Evolutionary conservation across 2,113 vertebrate species (phyloP).

Genomic region (Lathamus discolor): DNA sequence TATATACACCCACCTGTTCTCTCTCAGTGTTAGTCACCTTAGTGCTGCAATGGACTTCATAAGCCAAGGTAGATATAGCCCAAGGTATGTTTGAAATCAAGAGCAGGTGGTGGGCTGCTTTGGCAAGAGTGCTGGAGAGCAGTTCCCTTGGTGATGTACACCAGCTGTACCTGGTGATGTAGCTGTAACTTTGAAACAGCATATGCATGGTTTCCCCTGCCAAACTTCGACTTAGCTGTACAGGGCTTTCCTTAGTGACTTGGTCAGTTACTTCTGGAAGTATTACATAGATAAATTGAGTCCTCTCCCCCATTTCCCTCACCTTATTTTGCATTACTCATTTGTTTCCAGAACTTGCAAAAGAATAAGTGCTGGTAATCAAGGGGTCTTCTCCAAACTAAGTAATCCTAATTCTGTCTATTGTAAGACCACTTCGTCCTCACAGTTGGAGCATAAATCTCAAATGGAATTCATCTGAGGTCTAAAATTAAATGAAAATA

Average conservation of each 20-base stretch:
- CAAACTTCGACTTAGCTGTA: neutral
- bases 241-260: neutral
- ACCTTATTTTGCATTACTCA: neutral
- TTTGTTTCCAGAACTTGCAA: neutral
- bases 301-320: neutral
- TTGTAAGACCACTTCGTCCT: neutral
- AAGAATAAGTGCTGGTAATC: neutral
- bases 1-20: neutral
- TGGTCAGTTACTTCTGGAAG: neutral
- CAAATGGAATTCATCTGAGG: neutral
- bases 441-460: neutral
- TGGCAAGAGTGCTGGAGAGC: neutral
- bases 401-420: neutral
- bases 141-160: neutral
- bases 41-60: rapidly evolving
- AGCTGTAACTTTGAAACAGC: neutral
- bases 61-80: neutral
- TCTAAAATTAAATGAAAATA: neutral
- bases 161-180: neutral
- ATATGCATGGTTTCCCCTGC: neutral
- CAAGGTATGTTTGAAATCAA: neutral
- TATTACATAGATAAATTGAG: neutral
- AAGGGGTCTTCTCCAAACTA: neutral
- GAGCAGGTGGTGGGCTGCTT: neutral
- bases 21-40: rapidly evolving